Percentiles rank a stretch among this genome's conserved stretches.
phyloP scores from a whole-genome alignment of 2,888 invertebrate genomes.

The Drosophila sordidula region DNA sequence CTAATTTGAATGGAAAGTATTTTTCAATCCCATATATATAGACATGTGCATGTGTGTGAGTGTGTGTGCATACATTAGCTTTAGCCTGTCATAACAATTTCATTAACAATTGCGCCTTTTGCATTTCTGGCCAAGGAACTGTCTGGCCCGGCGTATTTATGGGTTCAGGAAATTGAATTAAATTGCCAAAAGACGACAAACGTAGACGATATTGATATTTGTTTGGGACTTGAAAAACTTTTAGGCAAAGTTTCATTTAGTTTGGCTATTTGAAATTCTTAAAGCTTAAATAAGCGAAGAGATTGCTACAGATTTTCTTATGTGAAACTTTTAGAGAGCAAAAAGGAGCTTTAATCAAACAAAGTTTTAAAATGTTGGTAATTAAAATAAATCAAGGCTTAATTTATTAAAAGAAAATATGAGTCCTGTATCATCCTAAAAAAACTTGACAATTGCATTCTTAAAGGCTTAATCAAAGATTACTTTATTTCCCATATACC shows the following conservation, averaged over 20 bases:
- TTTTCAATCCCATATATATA: conserved; percentile 33
- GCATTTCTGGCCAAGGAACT: conserved; percentile 36
- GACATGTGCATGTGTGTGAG: background rate
- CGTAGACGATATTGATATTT: conserved; percentile 29
- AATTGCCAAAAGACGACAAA: conserved; percentile 44
- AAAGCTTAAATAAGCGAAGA: background rate
- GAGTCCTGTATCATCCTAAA: too few species aligned
- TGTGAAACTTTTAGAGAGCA: too few species aligned
- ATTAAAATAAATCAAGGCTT: too few species aligned
- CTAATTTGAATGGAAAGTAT: conserved; percentile 61
- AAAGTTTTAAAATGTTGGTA: too few species aligned
- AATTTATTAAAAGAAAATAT: too few species aligned
- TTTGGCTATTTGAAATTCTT: background rate
- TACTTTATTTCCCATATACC: too few species aligned
- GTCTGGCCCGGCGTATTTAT: conserved; percentile 58
- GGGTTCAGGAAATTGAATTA: conserved; percentile 66
- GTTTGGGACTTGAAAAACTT: conserved; percentile 8
- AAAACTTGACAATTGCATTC: too few species aligned
- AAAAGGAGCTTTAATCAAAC: too few species aligned
- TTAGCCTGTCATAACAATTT: conserved; percentile 73
- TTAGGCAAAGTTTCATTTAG: background rate
- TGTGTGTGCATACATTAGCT: conserved; percentile 26
- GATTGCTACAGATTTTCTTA: too few species aligned
- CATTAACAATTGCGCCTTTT: conserved; percentile 58
- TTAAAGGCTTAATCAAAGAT: too few species aligned